phyloP scores from a whole-genome alignment of 2,888 invertebrate species.

The Synergus itoensis region DNA sequence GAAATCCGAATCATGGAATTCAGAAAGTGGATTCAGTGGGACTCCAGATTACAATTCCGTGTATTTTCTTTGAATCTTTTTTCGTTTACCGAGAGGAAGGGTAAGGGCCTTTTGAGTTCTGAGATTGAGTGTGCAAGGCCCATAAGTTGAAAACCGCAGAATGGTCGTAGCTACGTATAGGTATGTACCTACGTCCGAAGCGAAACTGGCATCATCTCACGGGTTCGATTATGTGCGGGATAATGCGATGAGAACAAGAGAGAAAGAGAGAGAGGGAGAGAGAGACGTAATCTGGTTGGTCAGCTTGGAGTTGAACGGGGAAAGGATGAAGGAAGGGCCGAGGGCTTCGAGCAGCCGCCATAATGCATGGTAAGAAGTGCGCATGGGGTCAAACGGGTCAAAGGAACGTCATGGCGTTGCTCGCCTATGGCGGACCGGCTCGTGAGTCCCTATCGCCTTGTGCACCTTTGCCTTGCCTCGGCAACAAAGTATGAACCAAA shows the following conservation, averaged over 20 bases:
- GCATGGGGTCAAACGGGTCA: conserved; percentile 76
- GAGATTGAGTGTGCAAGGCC: conserved; percentile 56
- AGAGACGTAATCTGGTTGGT: conserved; percentile 74
- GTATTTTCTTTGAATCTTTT: conserved; percentile 55
- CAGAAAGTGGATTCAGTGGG: neutral
- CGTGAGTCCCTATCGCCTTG: conserved; percentile 43
- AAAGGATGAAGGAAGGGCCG: conserved; percentile 74
- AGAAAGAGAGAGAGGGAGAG: conserved; percentile 64
- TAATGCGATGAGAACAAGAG: conserved; percentile 70
- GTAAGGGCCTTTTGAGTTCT: conserved; percentile 15
- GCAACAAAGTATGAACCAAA: conserved; percentile 34
- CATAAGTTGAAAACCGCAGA: conserved; percentile 63
- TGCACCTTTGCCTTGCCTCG: conserved; percentile 41
- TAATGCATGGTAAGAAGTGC: conserved; percentile 76
- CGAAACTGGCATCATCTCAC: conserved; percentile 60
- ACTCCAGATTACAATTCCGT: neutral
- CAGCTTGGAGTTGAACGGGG: conserved; percentile 69
- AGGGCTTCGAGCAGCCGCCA: conserved; percentile 73
- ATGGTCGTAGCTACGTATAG: conserved; percentile 52
- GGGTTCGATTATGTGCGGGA: conserved; percentile 69
- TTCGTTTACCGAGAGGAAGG: neutral
- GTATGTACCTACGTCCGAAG: conserved; percentile 61
- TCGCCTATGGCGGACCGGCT: conserved; percentile 66
- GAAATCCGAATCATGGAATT: neutral
- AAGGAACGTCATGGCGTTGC: conserved; percentile 75